A percentile compares a stretch with the other conserved stretches of the same genome.
Conservation (phyloP, 64 coral and sea anemone species). For the Stichodactyla helianthus region DNA sequence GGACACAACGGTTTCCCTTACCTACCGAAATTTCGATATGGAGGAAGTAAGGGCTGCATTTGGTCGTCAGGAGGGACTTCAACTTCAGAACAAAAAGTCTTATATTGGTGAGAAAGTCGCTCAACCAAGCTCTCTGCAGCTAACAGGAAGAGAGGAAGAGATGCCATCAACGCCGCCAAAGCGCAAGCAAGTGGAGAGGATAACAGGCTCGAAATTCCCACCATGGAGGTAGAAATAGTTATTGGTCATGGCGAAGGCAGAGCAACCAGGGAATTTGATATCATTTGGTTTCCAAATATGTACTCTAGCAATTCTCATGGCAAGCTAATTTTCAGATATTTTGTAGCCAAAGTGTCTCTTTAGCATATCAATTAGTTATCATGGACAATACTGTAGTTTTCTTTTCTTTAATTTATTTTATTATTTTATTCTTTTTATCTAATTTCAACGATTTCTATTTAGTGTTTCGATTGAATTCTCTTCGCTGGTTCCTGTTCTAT, state of each 20-base stretch:
- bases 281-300: constrained; percentile 52
- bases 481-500: no score
- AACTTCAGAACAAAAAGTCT: constrained; percentile 22
- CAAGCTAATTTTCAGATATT: constrained; percentile 36
- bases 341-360: no score
- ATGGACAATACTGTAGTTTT: no score
- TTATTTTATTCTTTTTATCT: no score
- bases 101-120: constrained; percentile 29
- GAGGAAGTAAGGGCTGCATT: constrained; percentile 29
- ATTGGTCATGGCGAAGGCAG: constrained; percentile 26
- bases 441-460: no score
- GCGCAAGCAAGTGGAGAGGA: neutral
- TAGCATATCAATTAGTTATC: no score
- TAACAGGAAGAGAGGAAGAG: constrained; percentile 4
- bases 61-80: neutral
- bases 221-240: constrained; percentile 6
- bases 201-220: neutral
- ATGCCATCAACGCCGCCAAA: constrained; percentile 20
- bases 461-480: no score
- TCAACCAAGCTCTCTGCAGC: neutral
- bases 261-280: constrained; percentile 51
- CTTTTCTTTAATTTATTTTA: no score
- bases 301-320: constrained; percentile 40
- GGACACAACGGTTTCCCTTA: constrained; percentile 14
- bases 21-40: constrained; percentile 22